These are phyloP conservation scores for Chloromyia formosa DNA, from an alignment of 2,888 invertebrate genomes.

Conservation along the genomic window DNA sequence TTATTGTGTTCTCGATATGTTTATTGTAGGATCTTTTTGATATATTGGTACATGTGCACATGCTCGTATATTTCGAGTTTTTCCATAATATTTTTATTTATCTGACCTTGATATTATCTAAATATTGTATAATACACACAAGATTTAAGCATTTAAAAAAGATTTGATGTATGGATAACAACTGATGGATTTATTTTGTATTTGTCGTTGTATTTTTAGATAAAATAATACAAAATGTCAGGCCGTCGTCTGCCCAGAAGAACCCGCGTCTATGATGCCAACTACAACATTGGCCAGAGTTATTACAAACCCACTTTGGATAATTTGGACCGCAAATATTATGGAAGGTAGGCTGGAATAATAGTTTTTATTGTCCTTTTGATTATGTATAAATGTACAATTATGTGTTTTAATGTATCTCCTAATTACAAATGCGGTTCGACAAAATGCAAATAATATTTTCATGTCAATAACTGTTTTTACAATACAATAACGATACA, in stretches of 20 bases:
- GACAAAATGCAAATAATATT: too few relatives aligned
- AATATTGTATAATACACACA: background rate
- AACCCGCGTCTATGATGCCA: conserved; percentile 86
- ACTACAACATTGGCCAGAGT: conserved; percentile 84
- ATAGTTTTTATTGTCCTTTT: too few relatives aligned
- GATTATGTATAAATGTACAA: too few relatives aligned
- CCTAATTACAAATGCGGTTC: too few relatives aligned
- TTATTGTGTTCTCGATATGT: too few relatives aligned
- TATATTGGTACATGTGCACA: too few relatives aligned
- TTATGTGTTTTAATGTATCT: too few relatives aligned
- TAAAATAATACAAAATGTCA: conserved; percentile 27
- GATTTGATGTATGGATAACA: background rate
- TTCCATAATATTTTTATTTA: too few relatives aligned
- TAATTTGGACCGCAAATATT: conserved; percentile 76
- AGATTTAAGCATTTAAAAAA: background rate
- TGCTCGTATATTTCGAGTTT: too few relatives aligned
- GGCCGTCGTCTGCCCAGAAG: conserved; percentile 64
- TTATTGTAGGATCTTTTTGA: too few relatives aligned
- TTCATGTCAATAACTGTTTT: too few relatives aligned
- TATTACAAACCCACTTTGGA: conserved; percentile 83
- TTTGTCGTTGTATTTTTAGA: conserved; percentile 18
- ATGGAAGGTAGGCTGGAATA: conserved; percentile 63
- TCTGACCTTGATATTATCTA: background rate
- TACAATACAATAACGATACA: too few relatives aligned
- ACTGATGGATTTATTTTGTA: background rate